Conservation (phyloP, 2,113 vertebrate genomes). For the Corydoras sp. region DNA sequence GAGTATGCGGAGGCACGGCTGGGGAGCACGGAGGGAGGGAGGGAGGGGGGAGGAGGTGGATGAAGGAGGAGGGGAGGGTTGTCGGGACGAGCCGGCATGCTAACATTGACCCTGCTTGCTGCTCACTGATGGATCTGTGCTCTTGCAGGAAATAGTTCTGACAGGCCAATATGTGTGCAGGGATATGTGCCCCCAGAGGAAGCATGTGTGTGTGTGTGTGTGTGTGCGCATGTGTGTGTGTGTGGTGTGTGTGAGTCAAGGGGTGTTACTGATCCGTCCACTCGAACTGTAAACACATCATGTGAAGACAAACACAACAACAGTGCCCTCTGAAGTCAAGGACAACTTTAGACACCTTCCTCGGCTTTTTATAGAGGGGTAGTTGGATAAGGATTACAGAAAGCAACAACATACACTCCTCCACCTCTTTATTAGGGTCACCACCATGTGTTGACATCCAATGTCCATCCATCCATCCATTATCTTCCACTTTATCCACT, state of each 20-base stretch:
- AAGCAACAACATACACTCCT: no score
- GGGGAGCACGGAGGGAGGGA: constrained; percentile 40
- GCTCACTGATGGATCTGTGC: constrained; percentile 76
- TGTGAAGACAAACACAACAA: constrained; percentile 58
- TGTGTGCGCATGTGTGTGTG: neutral
- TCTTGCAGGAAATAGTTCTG: constrained; percentile 78
- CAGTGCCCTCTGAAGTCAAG: constrained; percentile 65
- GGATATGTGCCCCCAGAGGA: constrained; percentile 59
- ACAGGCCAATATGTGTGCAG: constrained; percentile 76
- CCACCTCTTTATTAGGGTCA: no score
- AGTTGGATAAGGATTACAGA: constrained; percentile 29
- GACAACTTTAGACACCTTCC: constrained; percentile 45
- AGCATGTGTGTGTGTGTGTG: constrained; percentile 7
- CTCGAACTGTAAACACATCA: constrained; percentile 53
- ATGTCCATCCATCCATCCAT: no score
- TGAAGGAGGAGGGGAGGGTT: constrained; percentile 30
- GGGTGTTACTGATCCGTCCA: constrained; percentile 56
- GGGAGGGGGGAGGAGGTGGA: constrained; percentile 26
- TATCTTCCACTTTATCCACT: no score
- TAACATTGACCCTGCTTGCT: constrained; percentile 71
- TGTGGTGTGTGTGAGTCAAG: constrained; percentile 27
- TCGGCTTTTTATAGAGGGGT: constrained; percentile 41
- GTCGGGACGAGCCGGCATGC: constrained; percentile 49
- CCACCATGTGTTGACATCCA: no score
- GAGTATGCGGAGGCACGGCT: constrained; percentile 80